Conservation (phyloP, 2,888 invertebrate genomes). For the Tipula confusa region DNA sequence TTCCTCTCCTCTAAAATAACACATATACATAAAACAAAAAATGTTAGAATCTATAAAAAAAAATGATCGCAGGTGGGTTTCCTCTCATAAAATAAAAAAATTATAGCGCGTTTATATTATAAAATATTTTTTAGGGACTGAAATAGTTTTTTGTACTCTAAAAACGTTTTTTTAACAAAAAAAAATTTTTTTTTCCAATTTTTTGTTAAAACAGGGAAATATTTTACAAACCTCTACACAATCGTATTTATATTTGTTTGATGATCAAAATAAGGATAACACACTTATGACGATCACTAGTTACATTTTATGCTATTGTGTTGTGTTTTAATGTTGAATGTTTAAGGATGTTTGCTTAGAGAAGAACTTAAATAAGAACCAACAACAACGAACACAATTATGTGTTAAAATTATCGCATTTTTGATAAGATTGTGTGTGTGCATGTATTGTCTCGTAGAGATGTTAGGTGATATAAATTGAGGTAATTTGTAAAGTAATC, state of each 20-base stretch:
- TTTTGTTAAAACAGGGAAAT: background rate
- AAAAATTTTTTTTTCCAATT: background rate
- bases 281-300: background rate
- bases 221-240: background rate
- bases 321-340: background rate
- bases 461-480: no score
- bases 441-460: background rate
- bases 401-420: background rate
- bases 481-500: no score
- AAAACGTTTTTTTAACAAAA: conserved; percentile 7
- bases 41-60: background rate
- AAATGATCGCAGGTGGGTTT: conserved; percentile 15
- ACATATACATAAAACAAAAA: background rate
- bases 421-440: background rate
- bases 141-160: background rate
- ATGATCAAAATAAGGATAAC: conserved; percentile 25
- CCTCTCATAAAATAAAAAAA: background rate
- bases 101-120: background rate
- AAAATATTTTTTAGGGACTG: background rate
- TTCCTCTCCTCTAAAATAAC: background rate
- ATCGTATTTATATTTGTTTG: background rate
- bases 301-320: background rate
- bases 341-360: background rate
- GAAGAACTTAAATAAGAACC: background rate
- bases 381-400: background rate